Conservation (phyloP, 2,797 vertebrate species). For the Pipistrellus pipistrellus region DNA sequence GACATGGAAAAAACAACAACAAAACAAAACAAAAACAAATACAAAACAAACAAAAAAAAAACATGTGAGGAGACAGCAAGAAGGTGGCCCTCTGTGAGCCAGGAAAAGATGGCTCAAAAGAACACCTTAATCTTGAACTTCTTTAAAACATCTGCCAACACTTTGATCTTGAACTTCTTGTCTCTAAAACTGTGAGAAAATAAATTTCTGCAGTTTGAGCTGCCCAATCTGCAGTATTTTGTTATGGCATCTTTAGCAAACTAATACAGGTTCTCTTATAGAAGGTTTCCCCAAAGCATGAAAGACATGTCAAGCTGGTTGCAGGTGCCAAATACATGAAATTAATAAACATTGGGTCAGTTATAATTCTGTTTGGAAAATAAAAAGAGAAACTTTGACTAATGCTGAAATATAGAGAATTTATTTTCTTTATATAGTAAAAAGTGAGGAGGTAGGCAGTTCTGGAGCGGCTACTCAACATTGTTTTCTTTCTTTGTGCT, state of each 20-base stretch:
- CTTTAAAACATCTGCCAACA: not conserved
- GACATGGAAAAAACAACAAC: not conserved
- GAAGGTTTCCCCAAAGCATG: not conserved
- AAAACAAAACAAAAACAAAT: too few species aligned
- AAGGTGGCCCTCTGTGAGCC: not conserved
- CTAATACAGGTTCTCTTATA: not conserved
- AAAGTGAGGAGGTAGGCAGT: not conserved
- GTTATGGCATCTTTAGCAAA: not conserved
- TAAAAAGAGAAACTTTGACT: slow-evolving; percentile 11
- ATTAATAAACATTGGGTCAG: not conserved
- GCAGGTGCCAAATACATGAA: not conserved
- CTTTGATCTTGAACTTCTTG: not conserved
- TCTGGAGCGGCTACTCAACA: not conserved
- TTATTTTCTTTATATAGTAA: not conserved
- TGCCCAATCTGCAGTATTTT: not conserved
- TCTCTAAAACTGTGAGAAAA: not conserved
- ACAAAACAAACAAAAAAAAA: not conserved
- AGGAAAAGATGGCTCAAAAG: not conserved
- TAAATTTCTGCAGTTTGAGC: not conserved
- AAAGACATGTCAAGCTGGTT: not conserved
- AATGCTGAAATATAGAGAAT: not conserved
- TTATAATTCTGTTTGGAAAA: not conserved
- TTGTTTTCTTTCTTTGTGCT: not conserved
- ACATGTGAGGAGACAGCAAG: not conserved
- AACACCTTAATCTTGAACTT: not conserved